These are phyloP conservation scores for Cavia aperea DNA, from an alignment of 2,113 vertebrate species.

Conservation along the genomic window DNA sequence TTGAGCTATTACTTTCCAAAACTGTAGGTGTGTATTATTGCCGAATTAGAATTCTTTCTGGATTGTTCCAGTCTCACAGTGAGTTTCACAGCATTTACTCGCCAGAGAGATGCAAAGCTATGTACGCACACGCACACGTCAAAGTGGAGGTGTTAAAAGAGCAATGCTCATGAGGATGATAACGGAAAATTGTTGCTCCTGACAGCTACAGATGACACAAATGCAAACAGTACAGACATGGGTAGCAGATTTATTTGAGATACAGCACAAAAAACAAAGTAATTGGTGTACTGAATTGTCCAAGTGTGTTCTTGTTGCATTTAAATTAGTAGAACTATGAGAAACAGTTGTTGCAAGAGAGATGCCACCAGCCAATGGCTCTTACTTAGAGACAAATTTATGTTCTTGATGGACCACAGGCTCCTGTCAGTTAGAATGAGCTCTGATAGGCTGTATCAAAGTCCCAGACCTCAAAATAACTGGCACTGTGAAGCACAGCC, in stretches of 20 bases:
- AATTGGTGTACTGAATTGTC: neutral
- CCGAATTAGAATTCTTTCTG: neutral
- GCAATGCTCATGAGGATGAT: neutral
- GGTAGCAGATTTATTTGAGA: neutral
- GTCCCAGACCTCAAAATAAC: neutral
- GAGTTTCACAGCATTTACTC: neutral
- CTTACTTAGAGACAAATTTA: neutral
- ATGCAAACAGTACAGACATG: neutral
- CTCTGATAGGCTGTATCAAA: neutral
- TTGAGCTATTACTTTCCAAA: neutral
- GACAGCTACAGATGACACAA: neutral
- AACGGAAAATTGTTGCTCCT: neutral
- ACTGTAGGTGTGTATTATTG: neutral
- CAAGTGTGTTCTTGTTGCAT: neutral
- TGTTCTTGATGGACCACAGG: neutral
- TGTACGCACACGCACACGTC: too few species aligned
- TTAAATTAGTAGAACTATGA: neutral
- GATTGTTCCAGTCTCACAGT: neutral
- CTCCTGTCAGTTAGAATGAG: neutral
- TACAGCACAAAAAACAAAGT: neutral
- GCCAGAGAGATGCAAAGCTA: neutral
- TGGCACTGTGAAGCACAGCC: neutral
- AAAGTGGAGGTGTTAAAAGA: neutral
- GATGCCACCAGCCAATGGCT: accelerated
- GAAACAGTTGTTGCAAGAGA: neutral